phyloP scores from a whole-genome alignment of 2,113 vertebrate genomes.

The Picathartes gymnocephalus region DNA sequence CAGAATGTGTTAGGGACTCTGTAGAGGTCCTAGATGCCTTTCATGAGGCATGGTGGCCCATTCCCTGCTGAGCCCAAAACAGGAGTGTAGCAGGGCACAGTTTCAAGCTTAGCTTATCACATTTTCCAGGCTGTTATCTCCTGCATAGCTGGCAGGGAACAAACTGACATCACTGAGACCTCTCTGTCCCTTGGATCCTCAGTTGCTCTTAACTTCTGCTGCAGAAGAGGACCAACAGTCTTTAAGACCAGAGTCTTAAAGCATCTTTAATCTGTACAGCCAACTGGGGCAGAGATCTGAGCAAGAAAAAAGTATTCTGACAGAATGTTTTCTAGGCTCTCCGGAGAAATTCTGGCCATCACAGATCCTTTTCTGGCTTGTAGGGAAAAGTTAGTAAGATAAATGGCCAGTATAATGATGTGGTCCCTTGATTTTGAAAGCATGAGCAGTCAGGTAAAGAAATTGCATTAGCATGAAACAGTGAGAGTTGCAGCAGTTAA shows the following conservation, averaged over 20 bases:
- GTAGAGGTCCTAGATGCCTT: neutral
- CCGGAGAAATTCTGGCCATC: neutral
- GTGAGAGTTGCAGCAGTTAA: neutral
- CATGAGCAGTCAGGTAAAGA: slow-evolving; percentile 16
- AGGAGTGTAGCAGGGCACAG: neutral
- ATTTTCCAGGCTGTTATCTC: neutral
- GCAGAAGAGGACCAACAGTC: neutral
- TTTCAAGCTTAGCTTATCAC: neutral
- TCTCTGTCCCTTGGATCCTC: neutral
- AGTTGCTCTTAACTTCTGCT: neutral
- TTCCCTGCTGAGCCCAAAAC: neutral
- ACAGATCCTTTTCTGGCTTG: neutral
- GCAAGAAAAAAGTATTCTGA: neutral
- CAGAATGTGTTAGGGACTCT: neutral
- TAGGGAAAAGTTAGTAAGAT: neutral
- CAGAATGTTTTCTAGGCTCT: neutral
- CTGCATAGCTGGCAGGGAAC: neutral
- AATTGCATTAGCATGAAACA: neutral
- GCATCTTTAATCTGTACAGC: neutral
- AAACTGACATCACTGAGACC: neutral
- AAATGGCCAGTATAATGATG: neutral
- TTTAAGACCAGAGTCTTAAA: neutral
- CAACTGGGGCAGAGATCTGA: neutral
- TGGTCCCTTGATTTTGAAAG: neutral
- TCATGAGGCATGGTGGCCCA: neutral